These are phyloP conservation scores for Hyperopisus bebe DNA, from an alignment of 2,113 vertebrate species.

Conservation along the genomic window DNA sequence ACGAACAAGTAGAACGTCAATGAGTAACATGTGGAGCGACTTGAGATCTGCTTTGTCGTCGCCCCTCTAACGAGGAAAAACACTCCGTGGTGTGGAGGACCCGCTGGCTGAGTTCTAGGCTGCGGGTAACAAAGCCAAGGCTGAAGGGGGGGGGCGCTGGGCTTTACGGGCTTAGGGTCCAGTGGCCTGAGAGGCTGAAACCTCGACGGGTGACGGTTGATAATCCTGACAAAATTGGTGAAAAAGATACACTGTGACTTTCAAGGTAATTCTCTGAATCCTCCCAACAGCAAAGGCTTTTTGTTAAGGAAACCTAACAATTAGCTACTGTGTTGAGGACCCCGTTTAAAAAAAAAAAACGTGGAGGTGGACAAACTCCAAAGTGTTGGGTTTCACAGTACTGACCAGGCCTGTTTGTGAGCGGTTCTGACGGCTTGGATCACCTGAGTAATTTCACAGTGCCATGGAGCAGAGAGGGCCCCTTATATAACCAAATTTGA, in stretches of 20 bases:
- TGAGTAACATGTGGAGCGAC: not conserved
- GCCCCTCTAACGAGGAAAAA: not conserved
- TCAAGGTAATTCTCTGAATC: not conserved
- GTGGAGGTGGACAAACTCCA: not conserved
- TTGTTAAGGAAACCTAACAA: not conserved
- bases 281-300: not conserved
- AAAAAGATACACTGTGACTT: not conserved
- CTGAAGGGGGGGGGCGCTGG: not conserved
- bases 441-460: not conserved
- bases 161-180: not conserved
- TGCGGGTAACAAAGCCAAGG: not conserved
- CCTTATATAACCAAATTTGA: not conserved
- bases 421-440: not conserved
- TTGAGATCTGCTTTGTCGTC: not conserved
- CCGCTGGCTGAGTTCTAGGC: not conserved
- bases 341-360: not conserved
- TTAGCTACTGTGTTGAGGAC: not conserved
- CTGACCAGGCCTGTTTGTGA: not conserved
- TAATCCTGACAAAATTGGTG: not conserved
- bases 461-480: not conserved
- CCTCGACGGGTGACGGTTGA: not conserved
- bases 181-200: not conserved
- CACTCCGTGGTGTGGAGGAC: not conserved
- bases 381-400: not conserved
- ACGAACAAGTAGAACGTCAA: slow-evolving; percentile 1